Evolutionary conservation across 2,113 vertebrate species (phyloP), one percentile per base, ranked within the genome.

Genomic region (Alethe castanea): DNA sequence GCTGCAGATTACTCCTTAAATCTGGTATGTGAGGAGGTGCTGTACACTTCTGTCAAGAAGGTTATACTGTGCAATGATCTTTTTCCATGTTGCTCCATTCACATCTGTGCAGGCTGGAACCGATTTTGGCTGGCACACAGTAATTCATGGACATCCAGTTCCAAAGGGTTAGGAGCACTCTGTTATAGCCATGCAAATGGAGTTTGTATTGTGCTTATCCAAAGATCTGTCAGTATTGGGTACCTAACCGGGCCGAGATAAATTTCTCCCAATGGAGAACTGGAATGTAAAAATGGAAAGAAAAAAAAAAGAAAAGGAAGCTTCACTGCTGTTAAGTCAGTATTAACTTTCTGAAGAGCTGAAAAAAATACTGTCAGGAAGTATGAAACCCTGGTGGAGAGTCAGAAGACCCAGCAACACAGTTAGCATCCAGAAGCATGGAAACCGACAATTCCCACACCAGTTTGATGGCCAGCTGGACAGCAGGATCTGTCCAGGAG

Each of bases 261-360:
- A 19, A 70, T 69, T 79, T 69, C 22, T 69, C 52, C 16, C 28
- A 57, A 25, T 10, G 23, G 9, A 36, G 20, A 80, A 66, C 0
- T 31, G 15, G 36, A 59, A 59, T 5, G 6, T 4, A 15, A 44
- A 23, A 44, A 28, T 4, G 14, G 6, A 4, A 1, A 5, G 6
- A 8, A 35, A 26, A 15, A 22, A 22, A 47, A 22, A 44, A 7
- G 3, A 24, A 38, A 42, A 70, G 5, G 14, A 60, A 52, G 7
- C 14, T 64, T 74, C 28, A 36, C 4, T 38, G 9, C 8, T 81
- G 16, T 44, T 67, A 72, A 66, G n/a, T 2, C 29, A 62, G 29
- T 13, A 38, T n/a, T 69, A 59, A 10, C 45, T 44, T 82, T 59
- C 28, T 24, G n/a, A 89, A 44, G n/a, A 64, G 35, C 15, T 79